Conservation (phyloP, 2,113 vertebrate genomes). For the Microcebus ravelobensis region DNA sequence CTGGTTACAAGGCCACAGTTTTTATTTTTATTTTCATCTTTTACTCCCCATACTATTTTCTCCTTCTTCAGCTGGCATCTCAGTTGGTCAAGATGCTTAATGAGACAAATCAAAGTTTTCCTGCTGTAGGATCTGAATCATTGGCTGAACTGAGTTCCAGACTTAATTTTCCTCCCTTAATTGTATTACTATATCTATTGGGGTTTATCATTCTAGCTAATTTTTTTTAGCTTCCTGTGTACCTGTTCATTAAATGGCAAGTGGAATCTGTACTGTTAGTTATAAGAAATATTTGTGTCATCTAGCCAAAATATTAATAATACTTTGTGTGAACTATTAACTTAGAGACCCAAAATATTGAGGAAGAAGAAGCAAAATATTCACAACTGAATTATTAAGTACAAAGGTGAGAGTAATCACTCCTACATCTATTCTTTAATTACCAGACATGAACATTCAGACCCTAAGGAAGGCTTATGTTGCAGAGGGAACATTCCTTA, state of each 20-base stretch:
- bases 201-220: background rate
- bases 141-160: background rate
- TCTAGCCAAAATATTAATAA: background rate
- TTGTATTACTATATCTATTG: background rate
- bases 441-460: background rate
- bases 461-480: background rate
- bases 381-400: background rate
- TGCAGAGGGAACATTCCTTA: background rate
- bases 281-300: background rate
- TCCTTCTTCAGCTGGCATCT: background rate
- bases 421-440: background rate
- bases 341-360: background rate
- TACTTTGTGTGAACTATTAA: no score
- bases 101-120: background rate
- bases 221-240: background rate
- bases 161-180: background rate
- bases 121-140: background rate
- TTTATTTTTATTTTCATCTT: background rate
- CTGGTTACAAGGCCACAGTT: background rate
- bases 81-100: background rate
- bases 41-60: background rate
- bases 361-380: background rate
- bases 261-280: background rate
- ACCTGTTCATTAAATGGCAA: background rate
- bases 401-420: background rate